A percentile compares a stretch with the other conserved stretches of the same genome.
Conservation (phyloP, 2,113 vertebrate genomes). For the Neoarius graeffei region DNA sequence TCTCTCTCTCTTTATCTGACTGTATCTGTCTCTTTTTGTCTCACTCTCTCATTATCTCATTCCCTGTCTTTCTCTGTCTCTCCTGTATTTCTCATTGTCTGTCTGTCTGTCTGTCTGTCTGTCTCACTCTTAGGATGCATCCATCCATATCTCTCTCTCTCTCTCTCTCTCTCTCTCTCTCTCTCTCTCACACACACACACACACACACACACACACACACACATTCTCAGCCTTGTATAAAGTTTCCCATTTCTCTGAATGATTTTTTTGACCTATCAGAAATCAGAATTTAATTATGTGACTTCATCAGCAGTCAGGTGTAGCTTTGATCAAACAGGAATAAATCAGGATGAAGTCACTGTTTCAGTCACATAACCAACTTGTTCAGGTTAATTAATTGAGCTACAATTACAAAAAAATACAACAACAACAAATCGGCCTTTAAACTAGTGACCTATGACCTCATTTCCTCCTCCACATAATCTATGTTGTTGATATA, state of each 20-base stretch:
- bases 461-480: not conserved
- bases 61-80: not conserved
- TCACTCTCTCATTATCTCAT: not conserved
- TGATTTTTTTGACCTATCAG: not conserved
- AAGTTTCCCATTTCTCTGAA: conserved; percentile 16
- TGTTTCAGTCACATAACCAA: not conserved
- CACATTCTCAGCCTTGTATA: conserved; percentile 25
- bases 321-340: not conserved
- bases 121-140: not conserved
- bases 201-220: too few relatives aligned
- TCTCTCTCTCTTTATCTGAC: too few relatives aligned
- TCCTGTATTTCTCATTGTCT: not conserved
- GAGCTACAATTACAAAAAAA: not conserved
- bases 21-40: not conserved
- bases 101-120: not conserved
- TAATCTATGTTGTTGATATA: not conserved
- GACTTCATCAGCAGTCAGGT: not conserved
- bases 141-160: too few relatives aligned
- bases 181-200: not conserved
- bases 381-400: not conserved
- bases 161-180: not conserved
- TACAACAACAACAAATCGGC: not conserved
- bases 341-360: not conserved
- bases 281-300: not conserved
- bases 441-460: not conserved